phyloP scores from a whole-genome alignment of 2,888 invertebrate genomes.

The Cantharis rustica region DNA sequence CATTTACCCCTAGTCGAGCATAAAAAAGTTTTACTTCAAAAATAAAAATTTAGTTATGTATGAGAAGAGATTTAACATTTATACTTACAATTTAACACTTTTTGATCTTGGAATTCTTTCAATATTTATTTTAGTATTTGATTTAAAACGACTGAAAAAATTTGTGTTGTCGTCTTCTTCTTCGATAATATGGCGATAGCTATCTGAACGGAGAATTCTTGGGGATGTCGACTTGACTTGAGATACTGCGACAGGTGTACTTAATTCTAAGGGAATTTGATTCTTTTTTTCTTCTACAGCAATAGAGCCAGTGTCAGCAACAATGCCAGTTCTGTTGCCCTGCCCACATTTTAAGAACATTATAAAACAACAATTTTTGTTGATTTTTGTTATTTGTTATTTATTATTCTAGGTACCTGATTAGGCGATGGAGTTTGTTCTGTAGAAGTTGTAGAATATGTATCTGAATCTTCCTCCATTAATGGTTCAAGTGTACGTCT shows the following conservation, averaged over 20 bases:
- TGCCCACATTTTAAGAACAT: conserved; percentile 52
- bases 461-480: conserved; percentile 80
- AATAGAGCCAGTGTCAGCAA: conserved; percentile 61
- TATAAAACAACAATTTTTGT: conserved; percentile 47
- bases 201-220: conserved; percentile 61
- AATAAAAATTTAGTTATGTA: too few species aligned
- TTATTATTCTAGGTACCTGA: conserved; percentile 51
- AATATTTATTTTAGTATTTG: conserved; percentile 53
- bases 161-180: conserved; percentile 47
- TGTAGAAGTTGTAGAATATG: conserved; percentile 59
- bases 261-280: conserved; percentile 11
- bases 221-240: conserved; percentile 37
- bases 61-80: background rate
- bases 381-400: conserved; percentile 50
- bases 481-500: conserved; percentile 80
- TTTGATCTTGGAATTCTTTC: conserved; percentile 51
- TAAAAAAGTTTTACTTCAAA: too few species aligned
- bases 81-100: conserved; percentile 52
- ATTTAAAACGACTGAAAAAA: conserved; percentile 53
- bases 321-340: conserved; percentile 59
- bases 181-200: conserved; percentile 55
- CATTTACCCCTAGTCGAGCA: too few species aligned
- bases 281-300: conserved; percentile 49
- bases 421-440: conserved; percentile 52
- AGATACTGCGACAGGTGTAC: conserved; percentile 29